Evolutionary conservation across 2,888 invertebrate species (phyloP).

Genomic region (Tetranychus truncatus): DNA sequence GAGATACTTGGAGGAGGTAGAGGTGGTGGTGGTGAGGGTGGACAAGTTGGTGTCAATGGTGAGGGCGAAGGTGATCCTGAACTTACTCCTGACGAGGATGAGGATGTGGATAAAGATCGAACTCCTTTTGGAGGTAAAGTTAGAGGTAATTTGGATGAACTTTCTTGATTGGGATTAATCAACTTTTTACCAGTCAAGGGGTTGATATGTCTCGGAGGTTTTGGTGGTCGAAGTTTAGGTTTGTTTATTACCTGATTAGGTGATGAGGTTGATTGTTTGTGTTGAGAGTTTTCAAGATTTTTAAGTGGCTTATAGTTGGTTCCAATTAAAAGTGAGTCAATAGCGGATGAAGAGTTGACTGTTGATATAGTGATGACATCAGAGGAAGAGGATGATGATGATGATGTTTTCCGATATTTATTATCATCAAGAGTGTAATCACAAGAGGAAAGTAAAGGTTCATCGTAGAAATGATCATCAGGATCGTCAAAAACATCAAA

Average conservation of each 20-base stretch:
- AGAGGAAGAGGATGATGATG: background rate
- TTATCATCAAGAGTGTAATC: background rate
- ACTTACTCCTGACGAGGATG: background rate
- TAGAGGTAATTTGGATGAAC: background rate
- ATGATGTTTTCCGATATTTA: background rate
- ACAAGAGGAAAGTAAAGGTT: background rate
- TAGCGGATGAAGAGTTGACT: background rate
- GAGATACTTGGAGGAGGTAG: background rate
- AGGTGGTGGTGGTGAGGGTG: background rate
- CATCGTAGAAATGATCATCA: slow-evolving; percentile 9
- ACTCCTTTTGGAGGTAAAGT: background rate
- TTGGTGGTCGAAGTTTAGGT: background rate
- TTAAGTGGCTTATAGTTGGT: background rate
- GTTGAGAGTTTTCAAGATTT: background rate
- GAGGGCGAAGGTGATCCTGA: background rate
- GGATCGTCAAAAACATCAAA: slow-evolving; percentile 7
- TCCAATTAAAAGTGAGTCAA: background rate
- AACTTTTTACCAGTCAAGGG: background rate
- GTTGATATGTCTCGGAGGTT: background rate
- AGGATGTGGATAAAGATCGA: background rate
- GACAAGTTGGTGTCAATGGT: background rate
- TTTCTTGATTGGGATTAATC: background rate
- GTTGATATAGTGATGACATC: background rate
- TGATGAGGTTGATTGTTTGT: background rate
- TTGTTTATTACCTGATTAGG: background rate